phyloP scores from a whole-genome alignment of 2,797 vertebrate genomes.

The Pseudocheirus occidentalis region DNA sequence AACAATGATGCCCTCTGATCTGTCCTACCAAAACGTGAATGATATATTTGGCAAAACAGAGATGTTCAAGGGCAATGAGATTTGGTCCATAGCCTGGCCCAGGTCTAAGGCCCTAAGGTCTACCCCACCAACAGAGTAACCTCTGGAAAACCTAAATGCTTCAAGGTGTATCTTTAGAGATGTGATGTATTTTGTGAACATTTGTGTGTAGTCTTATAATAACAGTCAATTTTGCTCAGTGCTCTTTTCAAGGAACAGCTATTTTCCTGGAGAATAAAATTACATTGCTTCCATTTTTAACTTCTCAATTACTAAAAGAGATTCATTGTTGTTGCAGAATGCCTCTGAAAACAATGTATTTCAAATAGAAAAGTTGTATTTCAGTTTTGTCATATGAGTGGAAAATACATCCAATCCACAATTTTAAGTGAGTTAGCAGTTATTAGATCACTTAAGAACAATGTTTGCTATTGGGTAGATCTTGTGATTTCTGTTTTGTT shows the following conservation, averaged over 20 bases:
- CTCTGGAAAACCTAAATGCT: neutral
- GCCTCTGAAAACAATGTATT: neutral
- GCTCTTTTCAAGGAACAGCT: neutral
- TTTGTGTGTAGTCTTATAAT: neutral
- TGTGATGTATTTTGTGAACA: neutral
- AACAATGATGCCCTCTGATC: neutral
- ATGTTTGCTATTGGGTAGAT: neutral
- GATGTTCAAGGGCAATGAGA: neutral
- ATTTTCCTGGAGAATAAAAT: neutral
- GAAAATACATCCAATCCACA: neutral
- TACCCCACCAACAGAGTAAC: neutral
- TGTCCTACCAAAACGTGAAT: neutral
- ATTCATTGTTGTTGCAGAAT: neutral
- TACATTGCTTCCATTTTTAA: neutral
- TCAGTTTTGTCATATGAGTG: neutral
- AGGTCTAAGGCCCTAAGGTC: neutral
- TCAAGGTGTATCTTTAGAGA: neutral
- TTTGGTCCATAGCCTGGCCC: neutral
- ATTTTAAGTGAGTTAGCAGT: neutral
- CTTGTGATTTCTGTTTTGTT: neutral
- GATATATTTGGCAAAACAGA: neutral
- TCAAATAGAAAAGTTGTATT: neutral
- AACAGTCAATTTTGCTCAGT: neutral
- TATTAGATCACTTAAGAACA: neutral
- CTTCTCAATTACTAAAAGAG: neutral